phyloP scores from a whole-genome alignment of 2,888 invertebrate genomes.

The Caenorhabditis sp. region DNA sequence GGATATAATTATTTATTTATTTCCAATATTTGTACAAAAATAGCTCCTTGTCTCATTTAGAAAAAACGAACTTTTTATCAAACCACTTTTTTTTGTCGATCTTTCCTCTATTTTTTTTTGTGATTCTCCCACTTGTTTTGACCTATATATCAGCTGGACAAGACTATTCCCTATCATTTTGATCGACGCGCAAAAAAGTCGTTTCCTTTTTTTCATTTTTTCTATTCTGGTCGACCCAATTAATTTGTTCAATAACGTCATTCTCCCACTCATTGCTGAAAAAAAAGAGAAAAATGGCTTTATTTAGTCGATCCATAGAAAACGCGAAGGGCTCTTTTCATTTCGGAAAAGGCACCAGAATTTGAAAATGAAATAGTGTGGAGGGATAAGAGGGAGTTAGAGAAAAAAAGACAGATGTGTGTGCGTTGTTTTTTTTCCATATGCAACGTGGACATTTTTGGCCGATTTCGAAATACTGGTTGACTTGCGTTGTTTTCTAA shows the following conservation, averaged over 20 bases:
- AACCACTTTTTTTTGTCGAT: too few relatives aligned
- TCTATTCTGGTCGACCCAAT: background rate
- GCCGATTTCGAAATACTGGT: slow-evolving; percentile 1
- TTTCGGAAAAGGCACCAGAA: too few relatives aligned
- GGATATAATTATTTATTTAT: too few relatives aligned
- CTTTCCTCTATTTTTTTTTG: background rate
- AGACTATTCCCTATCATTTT: background rate
- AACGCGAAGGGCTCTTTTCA: background rate
- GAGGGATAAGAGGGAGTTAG: background rate
- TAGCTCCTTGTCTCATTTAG: too few relatives aligned
- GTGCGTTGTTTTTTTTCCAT: background rate
- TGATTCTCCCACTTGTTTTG: background rate
- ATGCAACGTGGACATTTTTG: background rate
- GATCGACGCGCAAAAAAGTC: background rate
- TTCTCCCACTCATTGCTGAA: background rate
- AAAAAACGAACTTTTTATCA: too few relatives aligned
- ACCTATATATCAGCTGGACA: background rate
- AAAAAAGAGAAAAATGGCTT: too few relatives aligned
- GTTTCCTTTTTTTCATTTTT: background rate
- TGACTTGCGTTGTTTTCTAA: background rate
- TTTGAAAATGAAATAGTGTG: background rate
- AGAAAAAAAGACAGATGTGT: background rate
- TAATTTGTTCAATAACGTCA: background rate
- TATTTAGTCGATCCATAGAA: background rate
- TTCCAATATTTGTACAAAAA: too few relatives aligned